phyloP scores from a whole-genome alignment of 2,113 vertebrate species.

The Otus sunia region DNA sequence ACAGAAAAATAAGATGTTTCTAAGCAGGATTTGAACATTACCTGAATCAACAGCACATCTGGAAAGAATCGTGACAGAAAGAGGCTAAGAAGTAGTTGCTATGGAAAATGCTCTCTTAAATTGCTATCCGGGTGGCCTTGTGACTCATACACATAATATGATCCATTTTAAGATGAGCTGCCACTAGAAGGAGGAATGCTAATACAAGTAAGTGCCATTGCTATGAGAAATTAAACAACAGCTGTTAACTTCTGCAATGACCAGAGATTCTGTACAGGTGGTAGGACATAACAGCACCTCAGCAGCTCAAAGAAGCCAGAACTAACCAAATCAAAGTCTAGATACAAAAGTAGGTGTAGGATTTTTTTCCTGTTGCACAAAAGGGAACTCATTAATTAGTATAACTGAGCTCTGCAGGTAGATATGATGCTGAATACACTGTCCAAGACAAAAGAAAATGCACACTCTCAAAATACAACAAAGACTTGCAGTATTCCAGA shows the following conservation, averaged over 20 bases:
- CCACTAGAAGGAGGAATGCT: background rate
- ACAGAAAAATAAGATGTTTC: background rate
- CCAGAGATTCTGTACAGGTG: background rate
- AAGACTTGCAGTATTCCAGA: background rate
- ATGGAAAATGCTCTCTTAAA: conserved; percentile 59
- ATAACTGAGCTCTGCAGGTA: background rate
- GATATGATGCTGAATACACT: background rate
- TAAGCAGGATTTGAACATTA: conserved; percentile 43
- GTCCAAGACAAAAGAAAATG: background rate
- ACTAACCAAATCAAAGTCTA: background rate
- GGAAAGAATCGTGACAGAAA: conserved; percentile 66
- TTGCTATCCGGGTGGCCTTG: conserved; percentile 63
- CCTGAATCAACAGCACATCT: conserved; percentile 68
- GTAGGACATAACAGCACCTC: background rate
- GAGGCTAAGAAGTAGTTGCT: conserved; percentile 42
- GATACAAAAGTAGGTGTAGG: background rate
- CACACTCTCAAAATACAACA: background rate
- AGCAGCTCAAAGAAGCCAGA: background rate
- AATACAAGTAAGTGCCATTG: background rate
- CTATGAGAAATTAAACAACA: background rate
- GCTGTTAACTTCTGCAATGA: conserved; percentile 7
- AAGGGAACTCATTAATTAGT: background rate
- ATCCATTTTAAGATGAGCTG: conserved; percentile 38
- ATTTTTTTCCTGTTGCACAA: background rate
- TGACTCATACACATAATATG: conserved; percentile 55